Conservation (phyloP, 2,888 invertebrate genomes). For the Nemoura dubitans region DNA sequence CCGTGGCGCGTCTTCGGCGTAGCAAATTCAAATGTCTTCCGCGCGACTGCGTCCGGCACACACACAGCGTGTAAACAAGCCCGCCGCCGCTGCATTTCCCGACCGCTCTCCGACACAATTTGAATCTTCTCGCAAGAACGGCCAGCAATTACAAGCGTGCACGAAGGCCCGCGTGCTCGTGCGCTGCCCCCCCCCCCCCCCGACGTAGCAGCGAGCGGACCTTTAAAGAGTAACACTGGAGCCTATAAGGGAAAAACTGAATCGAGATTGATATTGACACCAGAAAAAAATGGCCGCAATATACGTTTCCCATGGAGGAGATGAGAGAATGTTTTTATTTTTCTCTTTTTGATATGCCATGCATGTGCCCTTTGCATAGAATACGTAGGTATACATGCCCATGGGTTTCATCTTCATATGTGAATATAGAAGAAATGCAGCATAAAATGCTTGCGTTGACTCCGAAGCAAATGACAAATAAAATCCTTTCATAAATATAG, state of each 20-base stretch:
- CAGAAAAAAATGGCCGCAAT: neutral
- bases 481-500: neutral
- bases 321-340: neutral
- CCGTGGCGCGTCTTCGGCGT: conserved; percentile 25
- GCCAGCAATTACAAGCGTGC: conserved; percentile 19
- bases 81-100: neutral
- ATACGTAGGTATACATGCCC: neutral
- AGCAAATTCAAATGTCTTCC: conserved; percentile 48
- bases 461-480: neutral
- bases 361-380: neutral
- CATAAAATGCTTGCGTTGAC: neutral
- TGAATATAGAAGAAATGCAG: conserved; percentile 5
- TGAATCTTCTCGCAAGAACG: conserved; percentile 25
- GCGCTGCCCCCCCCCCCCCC: too few species aligned
- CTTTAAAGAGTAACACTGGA: neutral
- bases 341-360: neutral
- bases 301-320: neutral
- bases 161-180: neutral
- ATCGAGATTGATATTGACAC: neutral
- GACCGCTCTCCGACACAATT: conserved; percentile 16
- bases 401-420: neutral
- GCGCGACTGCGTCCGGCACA: conserved; percentile 32
- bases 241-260: neutral
- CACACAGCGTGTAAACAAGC: conserved; percentile 36
- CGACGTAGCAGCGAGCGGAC: too few species aligned